Percentiles rank a stretch among this genome's conserved stretches.
Conservation (phyloP, 2,113 vertebrate genomes). For the Aptenodytes patagonicus region DNA sequence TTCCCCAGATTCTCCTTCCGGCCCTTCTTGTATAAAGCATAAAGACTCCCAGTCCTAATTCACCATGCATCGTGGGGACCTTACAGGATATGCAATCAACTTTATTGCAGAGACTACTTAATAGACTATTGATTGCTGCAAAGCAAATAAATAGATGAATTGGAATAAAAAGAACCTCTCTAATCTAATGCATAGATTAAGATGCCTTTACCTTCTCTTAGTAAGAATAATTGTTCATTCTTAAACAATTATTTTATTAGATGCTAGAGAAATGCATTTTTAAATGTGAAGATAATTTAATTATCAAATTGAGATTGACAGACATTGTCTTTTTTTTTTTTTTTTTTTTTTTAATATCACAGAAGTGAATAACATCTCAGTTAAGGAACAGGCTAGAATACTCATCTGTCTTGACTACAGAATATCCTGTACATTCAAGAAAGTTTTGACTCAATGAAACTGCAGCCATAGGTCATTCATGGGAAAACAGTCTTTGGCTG, state of each 20-base stretch:
- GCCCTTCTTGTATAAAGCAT: not conserved
- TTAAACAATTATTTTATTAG: not conserved
- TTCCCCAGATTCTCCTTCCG: too few species aligned
- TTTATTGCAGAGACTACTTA: not conserved
- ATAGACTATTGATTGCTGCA: not conserved
- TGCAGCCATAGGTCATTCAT: not conserved
- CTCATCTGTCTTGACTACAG: not conserved
- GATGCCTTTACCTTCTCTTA: not conserved
- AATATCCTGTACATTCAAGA: not conserved
- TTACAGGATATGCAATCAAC: not conserved
- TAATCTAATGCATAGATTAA: not conserved
- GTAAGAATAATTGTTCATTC: constrained; percentile 16
- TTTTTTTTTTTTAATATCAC: not conserved
- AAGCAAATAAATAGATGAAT: not conserved
- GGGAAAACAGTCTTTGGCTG: not conserved
- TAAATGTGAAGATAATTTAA: not conserved
- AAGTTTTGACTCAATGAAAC: not conserved
- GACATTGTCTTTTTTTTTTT: not conserved
- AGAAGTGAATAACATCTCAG: not conserved
- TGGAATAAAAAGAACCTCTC: not conserved
- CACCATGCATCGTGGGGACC: not conserved
- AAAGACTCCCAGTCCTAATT: not conserved
- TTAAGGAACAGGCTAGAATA: not conserved
- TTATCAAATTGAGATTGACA: not conserved
- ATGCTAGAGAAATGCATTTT: not conserved